Conservation (phyloP, 2,888 invertebrate genomes). For the Chloroclysta siterata region DNA sequence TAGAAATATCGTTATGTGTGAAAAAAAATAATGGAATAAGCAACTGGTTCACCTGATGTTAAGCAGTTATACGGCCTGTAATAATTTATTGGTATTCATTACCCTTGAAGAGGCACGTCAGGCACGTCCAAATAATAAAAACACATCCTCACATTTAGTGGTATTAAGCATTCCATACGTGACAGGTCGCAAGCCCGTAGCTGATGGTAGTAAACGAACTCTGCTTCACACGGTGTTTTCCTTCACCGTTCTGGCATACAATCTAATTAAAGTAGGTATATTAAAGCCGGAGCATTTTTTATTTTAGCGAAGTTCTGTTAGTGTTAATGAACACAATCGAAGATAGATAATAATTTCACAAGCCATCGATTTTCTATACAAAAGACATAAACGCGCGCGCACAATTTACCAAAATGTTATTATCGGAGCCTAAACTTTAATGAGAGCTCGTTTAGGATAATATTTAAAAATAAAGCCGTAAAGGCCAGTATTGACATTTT, state of each 20-base stretch:
- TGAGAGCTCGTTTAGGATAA: background rate
- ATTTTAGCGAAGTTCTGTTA: background rate
- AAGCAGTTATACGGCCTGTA: too few relatives aligned
- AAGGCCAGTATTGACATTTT: background rate
- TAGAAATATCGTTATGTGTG: too few relatives aligned
- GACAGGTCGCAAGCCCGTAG: background rate
- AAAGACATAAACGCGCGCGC: slow-evolving; percentile 17
- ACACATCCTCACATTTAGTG: too few relatives aligned
- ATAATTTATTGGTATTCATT: too few relatives aligned
- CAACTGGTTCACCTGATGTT: too few relatives aligned
- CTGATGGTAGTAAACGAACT: background rate
- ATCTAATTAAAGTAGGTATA: background rate
- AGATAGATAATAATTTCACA: background rate
- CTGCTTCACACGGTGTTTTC: background rate
- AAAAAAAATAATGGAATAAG: too few relatives aligned
- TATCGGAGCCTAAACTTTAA: background rate
- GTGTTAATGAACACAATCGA: too few relatives aligned
- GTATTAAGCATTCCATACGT: too few relatives aligned
- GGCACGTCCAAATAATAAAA: too few relatives aligned
- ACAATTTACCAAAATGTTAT: background rate
- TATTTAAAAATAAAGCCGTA: slow-evolving; percentile 9
- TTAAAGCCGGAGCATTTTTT: background rate
- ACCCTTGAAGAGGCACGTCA: too few relatives aligned
- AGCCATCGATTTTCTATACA: background rate
- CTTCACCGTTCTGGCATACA: background rate